Evolutionary conservation across 1,140 invertebrate genomes (phyloP).

Genomic region (Pygmarrhopalites habei): DNA sequence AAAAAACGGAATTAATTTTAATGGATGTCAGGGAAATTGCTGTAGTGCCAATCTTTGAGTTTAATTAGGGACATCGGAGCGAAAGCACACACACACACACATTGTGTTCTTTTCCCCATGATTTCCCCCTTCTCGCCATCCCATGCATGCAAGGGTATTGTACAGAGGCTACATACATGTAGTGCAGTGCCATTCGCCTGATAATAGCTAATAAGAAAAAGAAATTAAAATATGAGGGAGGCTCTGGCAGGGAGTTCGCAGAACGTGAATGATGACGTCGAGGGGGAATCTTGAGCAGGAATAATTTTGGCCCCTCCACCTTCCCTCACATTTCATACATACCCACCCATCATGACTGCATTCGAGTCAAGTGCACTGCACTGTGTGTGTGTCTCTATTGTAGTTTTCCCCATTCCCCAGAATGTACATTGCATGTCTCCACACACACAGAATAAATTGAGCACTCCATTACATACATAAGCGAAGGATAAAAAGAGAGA

Average conservation of each 20-base stretch:
- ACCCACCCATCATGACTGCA: neutral
- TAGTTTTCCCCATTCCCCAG: neutral
- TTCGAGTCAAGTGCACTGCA: neutral
- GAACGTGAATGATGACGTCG: constrained; percentile 18
- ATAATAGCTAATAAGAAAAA: constrained; percentile 9
- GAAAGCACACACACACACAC: too few species aligned
- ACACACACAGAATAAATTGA: too few species aligned
- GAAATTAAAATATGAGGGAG: constrained; percentile 7
- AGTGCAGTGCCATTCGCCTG: neutral
- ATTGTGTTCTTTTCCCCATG: too few species aligned
- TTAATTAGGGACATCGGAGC: too few species aligned
- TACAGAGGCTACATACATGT: too few species aligned
- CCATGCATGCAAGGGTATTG: too few species aligned
- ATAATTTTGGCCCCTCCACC: too few species aligned
- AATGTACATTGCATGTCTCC: neutral
- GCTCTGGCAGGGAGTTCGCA: neutral
- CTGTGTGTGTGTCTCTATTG: too few species aligned
- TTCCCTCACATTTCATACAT: neutral
- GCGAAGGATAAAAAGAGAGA: too few species aligned
- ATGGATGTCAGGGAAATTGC: neutral
- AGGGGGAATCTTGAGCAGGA: constrained; percentile 10
- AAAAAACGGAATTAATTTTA: constrained; percentile 1
- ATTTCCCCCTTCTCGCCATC: too few species aligned
- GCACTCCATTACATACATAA: too few species aligned
- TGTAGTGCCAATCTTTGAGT: too few species aligned